Base-by-base conservation (phyloP, 2,113 vertebrate genomes). In the Muntiacus reevesi region DNA sequence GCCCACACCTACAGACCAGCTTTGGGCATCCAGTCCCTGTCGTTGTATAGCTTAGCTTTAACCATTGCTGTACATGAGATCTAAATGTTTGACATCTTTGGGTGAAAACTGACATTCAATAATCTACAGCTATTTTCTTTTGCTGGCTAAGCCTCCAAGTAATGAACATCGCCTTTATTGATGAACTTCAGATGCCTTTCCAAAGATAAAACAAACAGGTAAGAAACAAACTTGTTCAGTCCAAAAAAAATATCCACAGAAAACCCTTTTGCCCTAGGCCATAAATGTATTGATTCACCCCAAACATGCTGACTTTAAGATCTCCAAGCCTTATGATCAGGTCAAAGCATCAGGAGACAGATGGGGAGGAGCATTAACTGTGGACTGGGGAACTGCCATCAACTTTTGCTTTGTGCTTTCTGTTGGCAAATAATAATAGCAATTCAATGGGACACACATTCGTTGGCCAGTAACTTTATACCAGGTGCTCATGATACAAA, bases 221-320 rank as follows among this genome's bases (percentile, higher is more conserved):
- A 90, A 91, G 57, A 93, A 93, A 86, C 76, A 90, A 62, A 95
- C 33, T 93, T 93, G 40, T 92, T 93, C 93, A 87, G 74, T 60
- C 30, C 15, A 67, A 81, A 52, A 12, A n/a, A 79, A 36, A 60
- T 15, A 4, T 59, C 52, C 47, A 36, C 33, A 54, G 50, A 54
- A 82, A 60, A 86, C 82, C 83, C 87, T 95, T 71, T 40, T 81
- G 90, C 95, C 76, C 33, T 47, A 13, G 62, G 95, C 90, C 3
- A 0, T 87, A 43, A 92, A 76, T 74, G 25, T 95, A 98, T 96
- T 60, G 97, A 95, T 93, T 96, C 52, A 81, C 33, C 47, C 21
- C 55, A 86, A 25, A 81, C 64, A 25, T 43, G 54, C 74, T 93
- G 67, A 30, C 92, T 89, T 50, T 89, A 87, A 96, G 87, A 54